Conservation (phyloP, 1,140 invertebrate genomes). For the Carposina sasakii region DNA sequence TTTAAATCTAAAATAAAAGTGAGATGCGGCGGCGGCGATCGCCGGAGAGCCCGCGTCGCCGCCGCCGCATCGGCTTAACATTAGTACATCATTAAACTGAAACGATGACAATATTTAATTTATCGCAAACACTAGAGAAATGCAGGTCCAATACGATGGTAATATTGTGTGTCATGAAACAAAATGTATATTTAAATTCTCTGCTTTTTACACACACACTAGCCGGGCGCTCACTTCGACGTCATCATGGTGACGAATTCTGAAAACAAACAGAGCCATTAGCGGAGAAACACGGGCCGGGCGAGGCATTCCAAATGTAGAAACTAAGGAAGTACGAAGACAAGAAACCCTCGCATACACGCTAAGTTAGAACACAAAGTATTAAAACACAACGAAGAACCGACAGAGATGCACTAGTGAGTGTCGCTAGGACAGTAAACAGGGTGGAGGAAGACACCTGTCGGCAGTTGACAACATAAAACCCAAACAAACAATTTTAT, state of each 20-base stretch:
- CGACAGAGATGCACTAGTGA: too few relatives aligned
- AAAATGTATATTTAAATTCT: constrained; percentile 73
- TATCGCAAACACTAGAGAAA: constrained; percentile 74
- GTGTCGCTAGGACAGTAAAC: too few relatives aligned
- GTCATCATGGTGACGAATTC: constrained; percentile 99
- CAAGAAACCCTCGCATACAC: too few relatives aligned
- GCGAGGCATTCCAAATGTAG: too few relatives aligned
- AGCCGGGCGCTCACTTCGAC: constrained; percentile 88
- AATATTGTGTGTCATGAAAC: constrained; percentile 74
- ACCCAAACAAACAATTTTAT: constrained; percentile 36
- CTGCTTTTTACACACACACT: constrained; percentile 73
- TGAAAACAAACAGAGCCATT: constrained; percentile 77
- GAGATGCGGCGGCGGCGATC: constrained; percentile 37
- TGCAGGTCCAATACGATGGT: constrained; percentile 74
- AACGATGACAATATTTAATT: constrained; percentile 70
- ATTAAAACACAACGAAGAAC: too few relatives aligned
- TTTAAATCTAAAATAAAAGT: constrained; percentile 67
- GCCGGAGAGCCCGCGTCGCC: constrained; percentile 19
- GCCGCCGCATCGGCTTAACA: constrained; percentile 18
- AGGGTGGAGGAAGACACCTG: constrained; percentile 31
- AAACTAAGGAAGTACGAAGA: too few relatives aligned
- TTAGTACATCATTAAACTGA: constrained; percentile 59
- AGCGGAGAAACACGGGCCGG: constrained; percentile 16
- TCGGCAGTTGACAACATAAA: constrained; percentile 25
- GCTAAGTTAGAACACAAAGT: too few relatives aligned